Conservation (phyloP, 2,888 invertebrate species). For the Alitta virens region DNA sequence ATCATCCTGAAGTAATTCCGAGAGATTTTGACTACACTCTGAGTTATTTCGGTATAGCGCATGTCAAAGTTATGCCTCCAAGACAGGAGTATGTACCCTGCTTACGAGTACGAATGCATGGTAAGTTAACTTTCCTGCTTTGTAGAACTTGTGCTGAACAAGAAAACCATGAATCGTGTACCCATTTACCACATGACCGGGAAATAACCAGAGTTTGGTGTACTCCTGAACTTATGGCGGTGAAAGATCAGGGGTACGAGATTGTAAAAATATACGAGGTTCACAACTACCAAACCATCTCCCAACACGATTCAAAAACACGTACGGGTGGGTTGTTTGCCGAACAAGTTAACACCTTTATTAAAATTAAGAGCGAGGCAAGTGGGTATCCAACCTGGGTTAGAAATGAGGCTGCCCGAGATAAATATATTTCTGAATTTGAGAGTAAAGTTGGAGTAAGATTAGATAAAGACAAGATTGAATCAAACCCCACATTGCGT, state of each 20-base stretch:
- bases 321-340: slow-evolving; percentile 38
- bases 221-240: slow-evolving; percentile 45
- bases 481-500: background rate
- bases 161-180: slow-evolving; percentile 3
- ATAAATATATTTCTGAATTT: slow-evolving; percentile 28
- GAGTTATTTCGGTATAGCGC: slow-evolving; percentile 37
- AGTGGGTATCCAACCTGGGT: background rate
- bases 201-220: slow-evolving; percentile 47
- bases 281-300: background rate
- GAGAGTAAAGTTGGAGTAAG: background rate
- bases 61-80: slow-evolving; percentile 39
- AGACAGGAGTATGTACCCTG: slow-evolving; percentile 41
- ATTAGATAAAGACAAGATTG: slow-evolving; percentile 7
- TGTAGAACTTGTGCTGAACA: slow-evolving; percentile 42
- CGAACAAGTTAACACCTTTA: slow-evolving; percentile 41
- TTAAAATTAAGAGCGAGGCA: slow-evolving; percentile 38
- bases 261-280: slow-evolving; percentile 34
- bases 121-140: slow-evolving; percentile 47
- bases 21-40: slow-evolving; percentile 27
- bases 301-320: slow-evolving; percentile 20
- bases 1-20: slow-evolving; percentile 25
- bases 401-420: background rate
- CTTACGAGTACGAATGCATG: slow-evolving; percentile 37
- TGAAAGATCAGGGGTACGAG: slow-evolving; percentile 42
- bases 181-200: slow-evolving; percentile 26